phyloP scores from a whole-genome alignment of 2,888 invertebrate genomes.

The Agriopis aurantiaria region DNA sequence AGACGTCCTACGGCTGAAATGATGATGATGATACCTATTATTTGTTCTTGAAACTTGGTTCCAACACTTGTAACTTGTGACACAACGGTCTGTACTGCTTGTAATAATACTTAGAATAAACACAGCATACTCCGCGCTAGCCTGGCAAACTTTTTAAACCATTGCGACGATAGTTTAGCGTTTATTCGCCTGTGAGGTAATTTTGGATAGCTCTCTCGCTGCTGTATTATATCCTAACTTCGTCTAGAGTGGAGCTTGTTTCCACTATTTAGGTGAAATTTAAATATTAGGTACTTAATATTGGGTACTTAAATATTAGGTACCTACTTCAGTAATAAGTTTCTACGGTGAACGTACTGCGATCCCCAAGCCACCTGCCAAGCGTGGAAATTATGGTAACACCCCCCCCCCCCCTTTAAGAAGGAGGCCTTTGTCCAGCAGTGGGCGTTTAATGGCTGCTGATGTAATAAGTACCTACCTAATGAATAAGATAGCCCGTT shows the following conservation, averaged over 20 bases:
- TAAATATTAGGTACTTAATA: too few species aligned
- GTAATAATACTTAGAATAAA: slow-evolving; percentile 16
- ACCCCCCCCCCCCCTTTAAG: too few species aligned
- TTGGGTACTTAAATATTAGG: too few species aligned
- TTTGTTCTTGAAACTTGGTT: not conserved
- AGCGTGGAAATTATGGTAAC: too few species aligned
- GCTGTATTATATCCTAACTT: slow-evolving; percentile 30
- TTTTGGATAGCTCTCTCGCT: slow-evolving; percentile 25
- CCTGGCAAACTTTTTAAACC: slow-evolving; percentile 23
- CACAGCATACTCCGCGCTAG: not conserved
- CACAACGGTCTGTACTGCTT: not conserved
- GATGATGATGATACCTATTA: too few species aligned
- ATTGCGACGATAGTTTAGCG: slow-evolving; percentile 15
- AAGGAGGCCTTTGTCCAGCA: too few species aligned
- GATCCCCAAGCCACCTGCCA: too few species aligned
- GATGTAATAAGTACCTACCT: too few species aligned
- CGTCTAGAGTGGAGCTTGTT: slow-evolving; percentile 45
- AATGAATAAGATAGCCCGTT: too few species aligned
- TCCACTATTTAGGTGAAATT: slow-evolving; percentile 44
- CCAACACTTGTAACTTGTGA: not conserved
- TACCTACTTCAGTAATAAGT: not conserved
- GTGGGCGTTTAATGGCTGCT: too few species aligned
- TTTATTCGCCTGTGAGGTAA: slow-evolving; percentile 23
- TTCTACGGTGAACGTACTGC: too few species aligned
- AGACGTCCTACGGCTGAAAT: too few species aligned